Base-by-base conservation (phyloP, 64 coral and sea anemone species). In the Porites australiensis region DNA sequence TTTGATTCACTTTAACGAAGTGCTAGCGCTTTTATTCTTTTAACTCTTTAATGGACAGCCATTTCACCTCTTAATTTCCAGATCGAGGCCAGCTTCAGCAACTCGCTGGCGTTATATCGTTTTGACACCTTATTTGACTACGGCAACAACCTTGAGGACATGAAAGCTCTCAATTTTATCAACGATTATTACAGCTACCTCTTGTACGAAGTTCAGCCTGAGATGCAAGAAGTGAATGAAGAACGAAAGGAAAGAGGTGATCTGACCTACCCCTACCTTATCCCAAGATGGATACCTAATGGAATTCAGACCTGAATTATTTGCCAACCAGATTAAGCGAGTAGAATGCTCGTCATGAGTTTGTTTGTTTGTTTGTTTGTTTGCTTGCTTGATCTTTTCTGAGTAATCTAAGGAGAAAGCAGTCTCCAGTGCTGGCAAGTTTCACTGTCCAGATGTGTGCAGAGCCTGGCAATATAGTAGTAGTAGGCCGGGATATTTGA, bases 251-350 rank as follows among this genome's bases (percentile, higher is more conserved):
- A 78, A 4, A 63, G 21, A 13, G 91, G 83, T 7, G 69, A 77
- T 77, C 82, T 93, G 2, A 65, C 82, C 22, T 87, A 93, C 66
- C 91, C 91, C 3, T 93, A 87, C 15, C 7, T 87, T 8, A 57
- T 93, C 10, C 70, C 82, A 66, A 21, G 63, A 44, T 93, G 73
- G 83, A 21, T 93, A 6, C 83, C 83, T 19, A 93, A 93, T 69
- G 74, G 91, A 7, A 72, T 92, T 9, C 90, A 92, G 37, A 76
- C 79, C 12, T 86, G 66, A 55, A 9, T 57, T 12, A 57, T 57
- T 57, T 57, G 54, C 54, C 7, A 57, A 7, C 7, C 12, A 55
- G 54, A 57, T 57, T 37, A 37, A 37, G 1, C 27, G 27, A 37
- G 27, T 37, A 37, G 27, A 37, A 37, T 37, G 27, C 27, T 37